A percentile compares a stretch with the other conserved stretches of the same genome.
Conservation (phyloP, 2,797 vertebrate genomes). For the Thalassophryne amazonica region DNA sequence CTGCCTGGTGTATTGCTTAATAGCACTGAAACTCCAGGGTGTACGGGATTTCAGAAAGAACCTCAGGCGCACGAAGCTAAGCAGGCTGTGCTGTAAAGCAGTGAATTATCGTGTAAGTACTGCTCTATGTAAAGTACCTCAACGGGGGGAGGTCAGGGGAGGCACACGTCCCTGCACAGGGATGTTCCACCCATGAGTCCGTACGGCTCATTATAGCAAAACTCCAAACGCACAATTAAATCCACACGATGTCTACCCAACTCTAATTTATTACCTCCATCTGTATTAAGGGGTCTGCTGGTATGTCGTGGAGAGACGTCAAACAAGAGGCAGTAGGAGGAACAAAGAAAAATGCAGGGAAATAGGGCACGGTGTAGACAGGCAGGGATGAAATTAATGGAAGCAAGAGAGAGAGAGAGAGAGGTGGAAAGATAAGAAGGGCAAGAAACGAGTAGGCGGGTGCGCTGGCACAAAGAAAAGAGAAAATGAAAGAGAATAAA, state of each 20-base stretch:
- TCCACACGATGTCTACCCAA: slow-evolving; percentile 19
- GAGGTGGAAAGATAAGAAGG: neutral
- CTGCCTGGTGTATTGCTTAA: too few relatives aligned
- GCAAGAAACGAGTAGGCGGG: neutral
- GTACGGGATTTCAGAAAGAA: too few relatives aligned
- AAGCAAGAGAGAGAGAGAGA: neutral
- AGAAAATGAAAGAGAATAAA: neutral
- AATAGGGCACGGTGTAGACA: slow-evolving; percentile 25
- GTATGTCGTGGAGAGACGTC: slow-evolving; percentile 12
- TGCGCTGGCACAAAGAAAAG: neutral
- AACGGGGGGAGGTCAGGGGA: neutral
- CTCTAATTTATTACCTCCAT: slow-evolving; percentile 51
- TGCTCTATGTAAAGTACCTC: slow-evolving; percentile 5
- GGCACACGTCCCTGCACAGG: slow-evolving; percentile 12
- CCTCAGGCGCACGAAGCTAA: too few relatives aligned
- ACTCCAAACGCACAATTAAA: slow-evolving; percentile 37
- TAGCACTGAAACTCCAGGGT: too few relatives aligned
- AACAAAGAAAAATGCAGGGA: slow-evolving; percentile 21
- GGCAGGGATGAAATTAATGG: neutral
- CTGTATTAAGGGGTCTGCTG: slow-evolving; percentile 47
- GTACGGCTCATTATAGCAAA: slow-evolving; percentile 29
- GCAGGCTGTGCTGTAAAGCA: slow-evolving; percentile 18
- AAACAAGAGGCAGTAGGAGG: slow-evolving; percentile 8
- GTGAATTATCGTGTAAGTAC: slow-evolving; percentile 24
- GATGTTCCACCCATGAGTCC: slow-evolving; percentile 21